A percentile compares a stretch with the other conserved stretches of the same genome.
These are phyloP conservation scores for Zootermopsis nevadensis DNA, from an alignment of 2,888 invertebrate species.

Conservation along the genomic window DNA sequence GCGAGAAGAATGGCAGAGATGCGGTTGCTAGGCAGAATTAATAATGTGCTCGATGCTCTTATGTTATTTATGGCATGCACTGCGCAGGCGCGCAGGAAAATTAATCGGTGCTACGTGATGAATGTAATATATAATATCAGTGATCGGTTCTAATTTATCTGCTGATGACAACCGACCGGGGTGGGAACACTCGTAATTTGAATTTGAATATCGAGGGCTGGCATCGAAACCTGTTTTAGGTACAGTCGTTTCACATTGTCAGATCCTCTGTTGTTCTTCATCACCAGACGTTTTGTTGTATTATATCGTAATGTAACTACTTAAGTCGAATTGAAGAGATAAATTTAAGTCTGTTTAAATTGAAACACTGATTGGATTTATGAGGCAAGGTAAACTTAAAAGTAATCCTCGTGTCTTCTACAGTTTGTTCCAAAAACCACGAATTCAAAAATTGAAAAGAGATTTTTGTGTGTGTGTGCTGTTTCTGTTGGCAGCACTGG, in stretches of 20 bases:
- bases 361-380: no score
- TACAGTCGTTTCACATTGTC: not conserved
- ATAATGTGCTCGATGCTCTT: constrained; percentile 11
- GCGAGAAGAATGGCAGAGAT: constrained; percentile 6
- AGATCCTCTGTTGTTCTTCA: no score
- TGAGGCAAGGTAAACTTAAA: no score
- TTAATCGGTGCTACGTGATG: constrained; percentile 14
- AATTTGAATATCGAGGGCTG: constrained; percentile 13
- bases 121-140: constrained; percentile 26
- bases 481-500: no score
- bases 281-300: no score
- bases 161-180: not conserved
- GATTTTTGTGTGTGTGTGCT: no score
- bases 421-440: no score
- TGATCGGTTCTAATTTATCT: constrained; percentile 27
- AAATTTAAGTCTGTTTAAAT: no score
- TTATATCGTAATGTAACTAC: no score
- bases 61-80: not conserved
- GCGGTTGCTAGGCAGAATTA: constrained; percentile 11
- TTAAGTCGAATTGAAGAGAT: no score
- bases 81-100: not conserved
- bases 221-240: not conserved
- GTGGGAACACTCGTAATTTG: constrained; percentile 12
- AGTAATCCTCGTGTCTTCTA: no score
- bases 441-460: no score